Evolutionary conservation across 2,113 vertebrate species (phyloP).

Genomic region (Murina feae): DNA sequence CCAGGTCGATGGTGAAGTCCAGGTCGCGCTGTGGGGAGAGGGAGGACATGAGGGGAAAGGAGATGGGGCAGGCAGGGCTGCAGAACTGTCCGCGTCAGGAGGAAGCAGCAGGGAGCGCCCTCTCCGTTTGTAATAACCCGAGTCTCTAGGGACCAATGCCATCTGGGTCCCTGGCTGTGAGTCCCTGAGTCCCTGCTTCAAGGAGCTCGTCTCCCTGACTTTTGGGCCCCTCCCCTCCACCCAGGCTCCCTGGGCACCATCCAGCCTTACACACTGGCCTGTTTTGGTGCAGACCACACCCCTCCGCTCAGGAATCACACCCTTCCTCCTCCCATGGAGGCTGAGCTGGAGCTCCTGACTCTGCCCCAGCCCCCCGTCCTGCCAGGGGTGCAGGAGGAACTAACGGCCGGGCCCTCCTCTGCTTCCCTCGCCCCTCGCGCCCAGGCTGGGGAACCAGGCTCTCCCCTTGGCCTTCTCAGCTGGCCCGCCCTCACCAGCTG

Average conservation of each 20-base stretch:
- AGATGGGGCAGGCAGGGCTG: not conserved
- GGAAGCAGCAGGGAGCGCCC: no score
- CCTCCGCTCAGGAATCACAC: not conserved
- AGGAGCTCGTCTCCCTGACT: not conserved
- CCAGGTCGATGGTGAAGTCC: constrained; percentile 93
- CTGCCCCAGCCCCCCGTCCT: not conserved
- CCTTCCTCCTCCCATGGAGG: no score
- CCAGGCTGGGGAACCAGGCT: accelerated
- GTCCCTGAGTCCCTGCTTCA: not conserved
- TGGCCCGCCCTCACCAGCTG: not conserved
- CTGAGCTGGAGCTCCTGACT: not conserved
- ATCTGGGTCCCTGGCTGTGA: not conserved
- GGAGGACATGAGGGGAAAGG: not conserved
- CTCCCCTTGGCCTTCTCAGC: accelerated
- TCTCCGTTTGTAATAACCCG: no score
- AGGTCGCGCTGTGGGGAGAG: constrained; percentile 86
- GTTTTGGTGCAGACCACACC: not conserved
- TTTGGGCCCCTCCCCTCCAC: accelerated
- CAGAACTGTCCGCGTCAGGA: no score
- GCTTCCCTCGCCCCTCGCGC: accelerated
- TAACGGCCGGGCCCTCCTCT: no score
- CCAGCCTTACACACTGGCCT: not conserved
- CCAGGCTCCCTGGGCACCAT: not conserved
- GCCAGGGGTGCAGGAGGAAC: not conserved
- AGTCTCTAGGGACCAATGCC: not conserved